A percentile compares a stretch with the other conserved stretches of the same genome.
Evolutionary conservation across 1,140 invertebrate genomes (phyloP).

Genomic region (Whitmania pigra): DNA sequence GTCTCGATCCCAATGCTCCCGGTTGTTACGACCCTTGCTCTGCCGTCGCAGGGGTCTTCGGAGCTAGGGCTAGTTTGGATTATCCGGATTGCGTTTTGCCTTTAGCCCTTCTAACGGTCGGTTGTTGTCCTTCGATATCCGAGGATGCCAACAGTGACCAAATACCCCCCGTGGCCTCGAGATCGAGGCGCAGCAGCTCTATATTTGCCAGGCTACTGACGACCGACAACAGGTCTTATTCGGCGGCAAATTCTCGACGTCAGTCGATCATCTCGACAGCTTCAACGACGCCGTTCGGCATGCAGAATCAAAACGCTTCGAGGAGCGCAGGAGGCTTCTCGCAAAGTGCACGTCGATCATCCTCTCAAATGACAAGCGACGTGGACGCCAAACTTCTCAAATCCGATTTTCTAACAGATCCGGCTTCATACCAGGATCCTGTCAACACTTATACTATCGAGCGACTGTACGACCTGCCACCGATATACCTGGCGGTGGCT

Average conservation of each 20-base stretch:
- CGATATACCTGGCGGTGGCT: conserved; percentile 47
- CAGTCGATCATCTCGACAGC: background rate
- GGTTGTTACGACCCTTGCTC: conserved; percentile 26
- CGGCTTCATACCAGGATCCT: background rate
- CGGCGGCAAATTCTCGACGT: background rate
- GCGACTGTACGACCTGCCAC: conserved; percentile 46
- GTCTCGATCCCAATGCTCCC: conserved; percentile 48
- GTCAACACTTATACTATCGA: conserved; percentile 40
- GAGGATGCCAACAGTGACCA: background rate
- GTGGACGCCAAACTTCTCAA: background rate
- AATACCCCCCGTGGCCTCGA: background rate
- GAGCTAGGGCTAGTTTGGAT: background rate
- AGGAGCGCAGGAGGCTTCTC: background rate
- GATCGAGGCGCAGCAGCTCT: conserved; percentile 1
- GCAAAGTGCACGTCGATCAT: background rate
- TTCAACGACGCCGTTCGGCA: background rate
- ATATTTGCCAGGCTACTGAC: conserved; percentile 10
- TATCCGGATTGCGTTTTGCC: background rate
- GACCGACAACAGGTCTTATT: background rate
- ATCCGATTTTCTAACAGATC: background rate
- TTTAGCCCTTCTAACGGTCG: background rate
- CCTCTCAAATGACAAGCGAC: background rate
- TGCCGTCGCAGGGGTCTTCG: background rate
- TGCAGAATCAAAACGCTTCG: background rate
- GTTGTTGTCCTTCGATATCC: background rate